phyloP scores from a whole-genome alignment of 2,113 vertebrate species.

The Varanus salvator region DNA sequence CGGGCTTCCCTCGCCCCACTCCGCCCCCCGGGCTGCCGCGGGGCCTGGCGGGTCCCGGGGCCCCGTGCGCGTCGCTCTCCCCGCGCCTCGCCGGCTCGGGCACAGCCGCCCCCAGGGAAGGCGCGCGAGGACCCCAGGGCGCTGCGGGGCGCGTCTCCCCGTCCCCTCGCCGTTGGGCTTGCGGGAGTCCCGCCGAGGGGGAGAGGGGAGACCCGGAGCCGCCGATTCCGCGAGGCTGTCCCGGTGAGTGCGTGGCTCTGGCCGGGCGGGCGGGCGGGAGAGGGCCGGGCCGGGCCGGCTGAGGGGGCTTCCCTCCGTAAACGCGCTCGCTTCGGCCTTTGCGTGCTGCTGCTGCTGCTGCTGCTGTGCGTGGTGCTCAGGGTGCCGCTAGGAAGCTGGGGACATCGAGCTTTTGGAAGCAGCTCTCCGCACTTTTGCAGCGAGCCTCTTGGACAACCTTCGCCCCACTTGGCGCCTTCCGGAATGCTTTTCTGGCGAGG shows the following conservation, averaged over 20 bases:
- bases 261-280: neutral
- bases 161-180: neutral
- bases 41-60: neutral
- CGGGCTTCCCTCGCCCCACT: neutral
- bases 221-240: neutral
- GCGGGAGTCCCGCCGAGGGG: neutral
- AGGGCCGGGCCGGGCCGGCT: neutral
- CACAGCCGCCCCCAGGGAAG: neutral
- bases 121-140: neutral
- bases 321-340: neutral
- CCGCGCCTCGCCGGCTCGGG: neutral
- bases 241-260: slow-evolving; percentile 8
- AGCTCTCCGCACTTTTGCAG: neutral
- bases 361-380: neutral
- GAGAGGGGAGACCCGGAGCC: neutral
- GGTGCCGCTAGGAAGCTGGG: neutral
- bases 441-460: neutral
- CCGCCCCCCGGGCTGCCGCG: neutral
- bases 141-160: slow-evolving; percentile 2
- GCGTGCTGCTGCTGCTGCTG: no score
- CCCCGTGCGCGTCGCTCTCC: neutral
- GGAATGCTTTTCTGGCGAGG: no score
- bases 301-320: no score
- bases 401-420: neutral
- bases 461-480: no score